These are phyloP conservation scores for Ctenopoma kingsleyae DNA, from an alignment of 2,797 vertebrate species.

Conservation along the genomic window DNA sequence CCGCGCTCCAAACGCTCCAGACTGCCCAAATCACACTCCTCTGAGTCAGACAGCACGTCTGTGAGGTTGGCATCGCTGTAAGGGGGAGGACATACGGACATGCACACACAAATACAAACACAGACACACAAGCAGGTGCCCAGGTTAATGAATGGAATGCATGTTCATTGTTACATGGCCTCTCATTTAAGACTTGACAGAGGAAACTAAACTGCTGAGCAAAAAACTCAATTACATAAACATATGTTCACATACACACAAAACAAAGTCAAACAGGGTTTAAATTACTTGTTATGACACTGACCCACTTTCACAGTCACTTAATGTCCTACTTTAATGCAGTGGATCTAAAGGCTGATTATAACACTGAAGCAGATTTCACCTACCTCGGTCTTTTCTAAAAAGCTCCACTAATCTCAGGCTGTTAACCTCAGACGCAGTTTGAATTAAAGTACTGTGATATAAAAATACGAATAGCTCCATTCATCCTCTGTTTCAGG, in stretches of 20 bases:
- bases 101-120: slow-evolving; percentile 17
- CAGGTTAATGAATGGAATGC: slow-evolving; percentile 63
- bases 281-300: slow-evolving; percentile 36
- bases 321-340: slow-evolving; percentile 47
- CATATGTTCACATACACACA: slow-evolving; percentile 40
- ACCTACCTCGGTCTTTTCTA: slow-evolving; percentile 33
- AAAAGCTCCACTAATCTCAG: slow-evolving; percentile 50
- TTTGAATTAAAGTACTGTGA: slow-evolving; percentile 26
- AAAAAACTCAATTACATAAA: slow-evolving; percentile 38
- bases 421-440: slow-evolving; percentile 27
- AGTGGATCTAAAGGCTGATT: slow-evolving; percentile 31
- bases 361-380: slow-evolving; percentile 29
- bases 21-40: slow-evolving; percentile 93
- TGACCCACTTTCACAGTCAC: slow-evolving; percentile 46
- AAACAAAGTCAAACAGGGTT: slow-evolving; percentile 35
- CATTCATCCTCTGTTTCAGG: background rate
- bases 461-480: slow-evolving; percentile 27
- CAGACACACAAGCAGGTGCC: slow-evolving; percentile 48
- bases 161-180: slow-evolving; percentile 24
- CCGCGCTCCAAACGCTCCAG: slow-evolving; percentile 88
- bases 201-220: slow-evolving; percentile 27
- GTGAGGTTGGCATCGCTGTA: slow-evolving; percentile 91
- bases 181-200: slow-evolving; percentile 32
- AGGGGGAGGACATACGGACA: slow-evolving; percentile 33
- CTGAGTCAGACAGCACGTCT: slow-evolving; percentile 91